Conservation (phyloP, 2,888 invertebrate genomes). For the Chrysina gloriosa region DNA sequence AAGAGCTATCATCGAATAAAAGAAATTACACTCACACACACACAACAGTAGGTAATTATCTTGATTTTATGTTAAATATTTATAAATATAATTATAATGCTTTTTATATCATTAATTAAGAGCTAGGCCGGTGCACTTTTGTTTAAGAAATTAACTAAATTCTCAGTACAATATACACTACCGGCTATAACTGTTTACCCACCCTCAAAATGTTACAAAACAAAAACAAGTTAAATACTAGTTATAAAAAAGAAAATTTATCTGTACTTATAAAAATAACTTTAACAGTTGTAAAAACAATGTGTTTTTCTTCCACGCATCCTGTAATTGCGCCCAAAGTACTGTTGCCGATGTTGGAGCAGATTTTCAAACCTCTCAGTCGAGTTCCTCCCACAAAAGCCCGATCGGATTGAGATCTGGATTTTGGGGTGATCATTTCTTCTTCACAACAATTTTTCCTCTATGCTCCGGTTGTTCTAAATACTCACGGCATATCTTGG, state of each 20-base stretch:
- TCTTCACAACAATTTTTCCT: not conserved
- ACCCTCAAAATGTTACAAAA: not conserved
- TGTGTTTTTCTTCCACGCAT: not conserved
- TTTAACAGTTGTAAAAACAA: not conserved
- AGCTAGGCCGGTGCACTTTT: too few relatives aligned
- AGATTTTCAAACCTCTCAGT: not conserved
- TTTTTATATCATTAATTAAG: too few relatives aligned
- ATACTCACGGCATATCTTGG: not conserved
- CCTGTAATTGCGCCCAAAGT: not conserved
- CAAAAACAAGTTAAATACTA: not conserved
- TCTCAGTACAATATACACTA: too few relatives aligned
- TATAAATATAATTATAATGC: too few relatives aligned
- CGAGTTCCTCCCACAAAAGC: not conserved
- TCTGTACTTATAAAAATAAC: not conserved
- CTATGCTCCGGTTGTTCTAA: not conserved
- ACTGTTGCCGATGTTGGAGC: not conserved
- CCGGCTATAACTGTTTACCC: not conserved
- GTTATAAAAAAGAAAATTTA: not conserved
- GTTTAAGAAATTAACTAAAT: too few relatives aligned
- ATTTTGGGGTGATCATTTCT: not conserved
- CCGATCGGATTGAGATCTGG: not conserved
- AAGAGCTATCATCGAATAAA: too few relatives aligned
- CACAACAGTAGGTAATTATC: too few relatives aligned
- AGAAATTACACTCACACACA: too few relatives aligned
- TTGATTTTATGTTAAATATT: too few relatives aligned